These are phyloP conservation scores for Spheniscus mendiculus DNA, from an alignment of 2,113 vertebrate genomes.

Conservation along the genomic window DNA sequence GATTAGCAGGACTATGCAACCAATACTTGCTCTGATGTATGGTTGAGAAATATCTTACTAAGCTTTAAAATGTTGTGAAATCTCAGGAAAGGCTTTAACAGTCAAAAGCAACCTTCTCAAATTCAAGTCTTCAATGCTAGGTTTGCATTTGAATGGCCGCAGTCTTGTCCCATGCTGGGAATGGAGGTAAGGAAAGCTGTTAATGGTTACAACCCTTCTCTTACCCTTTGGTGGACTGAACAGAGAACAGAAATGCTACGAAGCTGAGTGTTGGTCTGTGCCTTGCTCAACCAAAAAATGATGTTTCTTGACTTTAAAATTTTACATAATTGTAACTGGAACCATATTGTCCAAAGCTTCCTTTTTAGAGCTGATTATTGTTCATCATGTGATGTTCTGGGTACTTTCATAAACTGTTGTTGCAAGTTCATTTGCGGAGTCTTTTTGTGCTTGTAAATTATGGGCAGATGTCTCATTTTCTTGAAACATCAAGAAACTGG, in stretches of 20 bases:
- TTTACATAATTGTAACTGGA: neutral
- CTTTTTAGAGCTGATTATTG: neutral
- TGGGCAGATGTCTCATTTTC: neutral
- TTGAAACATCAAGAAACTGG: slow-evolving; percentile 10
- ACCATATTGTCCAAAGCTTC: neutral
- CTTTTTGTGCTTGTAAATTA: neutral
- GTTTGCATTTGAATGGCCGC: neutral
- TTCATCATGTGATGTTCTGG: neutral
- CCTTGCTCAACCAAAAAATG: neutral
- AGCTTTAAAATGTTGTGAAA: neutral
- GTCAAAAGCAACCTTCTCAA: neutral
- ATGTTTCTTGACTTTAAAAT: neutral
- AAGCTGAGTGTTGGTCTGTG: neutral
- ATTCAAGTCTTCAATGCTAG: neutral
- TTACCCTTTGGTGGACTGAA: neutral
- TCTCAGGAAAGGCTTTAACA: neutral
- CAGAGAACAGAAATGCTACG: neutral
- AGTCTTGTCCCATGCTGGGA: neutral
- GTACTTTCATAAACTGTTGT: neutral
- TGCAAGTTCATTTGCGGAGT: neutral
- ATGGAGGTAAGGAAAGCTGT: neutral
- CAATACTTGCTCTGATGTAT: neutral
- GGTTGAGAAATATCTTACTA: neutral
- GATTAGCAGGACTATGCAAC: neutral
- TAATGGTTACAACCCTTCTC: neutral